Evolutionary conservation across 1,140 invertebrate genomes (phyloP), one percentile per base, ranked within the genome.

Genomic region (Carposina sasakii): DNA sequence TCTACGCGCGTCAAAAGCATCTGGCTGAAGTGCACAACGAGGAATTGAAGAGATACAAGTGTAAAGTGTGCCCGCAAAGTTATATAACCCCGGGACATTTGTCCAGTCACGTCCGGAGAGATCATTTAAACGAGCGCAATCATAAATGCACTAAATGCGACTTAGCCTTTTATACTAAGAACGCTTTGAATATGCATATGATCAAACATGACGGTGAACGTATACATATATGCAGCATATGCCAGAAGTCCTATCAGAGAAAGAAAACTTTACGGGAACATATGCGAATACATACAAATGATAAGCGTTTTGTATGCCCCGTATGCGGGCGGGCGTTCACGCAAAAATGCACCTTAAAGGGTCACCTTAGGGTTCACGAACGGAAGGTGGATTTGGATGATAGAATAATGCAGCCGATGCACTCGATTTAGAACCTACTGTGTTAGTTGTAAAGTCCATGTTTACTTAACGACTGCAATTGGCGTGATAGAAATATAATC

Each of bases 121-220:
- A 81, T 21, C 84, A 86, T 56, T 57, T 86, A 28, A 83, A 85
- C 42, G 84, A 86, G 41, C 54, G 74, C 20, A 85, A 82, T 13
- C 77, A 81, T 19, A 71, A 72, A n/a, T 88, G 87, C 44, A 64
- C 64, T 22, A 76, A 81, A 28, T 87, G 86, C 43, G 81, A 81
- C 26, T 37, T 76, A 13, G 73, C 74, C 0, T 86, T 86, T 46
- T 85, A 76, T 43, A 76, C 79, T 1, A 67, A 72, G 39, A 71
- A 77, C 40, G 75, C 69, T 2, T 46, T 95, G 3, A 94, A 93
- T 61, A 91, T 93, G 52, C 93, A 95, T 62, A 85, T 93, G 66
- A 85, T 92, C 19, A 93, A 91, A 10, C 93, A 95, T 60, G 90
- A 90, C 9, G 87, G 87, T 2, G 85, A 87, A 33, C 62, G 85